Conservation (phyloP, 2,113 vertebrate genomes). For the Clarias gariepinus region DNA sequence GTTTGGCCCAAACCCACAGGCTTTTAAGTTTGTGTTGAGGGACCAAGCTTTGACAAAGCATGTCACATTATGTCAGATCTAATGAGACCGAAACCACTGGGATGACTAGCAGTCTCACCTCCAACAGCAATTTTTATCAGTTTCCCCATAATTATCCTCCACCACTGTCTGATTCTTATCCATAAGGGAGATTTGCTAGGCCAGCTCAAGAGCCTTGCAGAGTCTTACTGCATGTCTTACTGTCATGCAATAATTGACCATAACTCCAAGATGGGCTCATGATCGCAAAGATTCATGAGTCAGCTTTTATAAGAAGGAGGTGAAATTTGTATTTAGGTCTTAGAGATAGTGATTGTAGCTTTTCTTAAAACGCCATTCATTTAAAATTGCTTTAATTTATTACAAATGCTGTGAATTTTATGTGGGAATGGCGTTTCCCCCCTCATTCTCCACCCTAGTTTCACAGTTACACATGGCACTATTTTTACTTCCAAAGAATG, state of each 20-base stretch:
- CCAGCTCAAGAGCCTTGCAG: neutral
- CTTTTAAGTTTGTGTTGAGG: slow-evolving; percentile 48
- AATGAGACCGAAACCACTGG: slow-evolving; percentile 54
- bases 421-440: neutral
- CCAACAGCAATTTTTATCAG: slow-evolving; percentile 56
- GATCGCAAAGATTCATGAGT: neutral
- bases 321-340: neutral
- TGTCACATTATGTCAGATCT: slow-evolving; percentile 63
- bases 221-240: neutral
- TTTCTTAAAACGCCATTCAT: neutral
- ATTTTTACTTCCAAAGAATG: neutral
- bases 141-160: slow-evolving; percentile 50
- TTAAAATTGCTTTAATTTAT: neutral
- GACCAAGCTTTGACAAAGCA: slow-evolving; percentile 58
- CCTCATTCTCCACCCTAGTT: neutral
- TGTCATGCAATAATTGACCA: slow-evolving; percentile 45
- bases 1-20: slow-evolving; percentile 37
- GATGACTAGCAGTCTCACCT: slow-evolving; percentile 57
- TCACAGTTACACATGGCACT: neutral
- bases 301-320: neutral
- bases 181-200: slow-evolving; percentile 32
- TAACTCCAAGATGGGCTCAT: neutral
- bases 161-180: slow-evolving; percentile 14
- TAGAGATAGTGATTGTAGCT: neutral
- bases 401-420: neutral